Evolutionary conservation across 92 coral and sea anemone species (phyloP).

Genomic region (Porites cylindrica): DNA sequence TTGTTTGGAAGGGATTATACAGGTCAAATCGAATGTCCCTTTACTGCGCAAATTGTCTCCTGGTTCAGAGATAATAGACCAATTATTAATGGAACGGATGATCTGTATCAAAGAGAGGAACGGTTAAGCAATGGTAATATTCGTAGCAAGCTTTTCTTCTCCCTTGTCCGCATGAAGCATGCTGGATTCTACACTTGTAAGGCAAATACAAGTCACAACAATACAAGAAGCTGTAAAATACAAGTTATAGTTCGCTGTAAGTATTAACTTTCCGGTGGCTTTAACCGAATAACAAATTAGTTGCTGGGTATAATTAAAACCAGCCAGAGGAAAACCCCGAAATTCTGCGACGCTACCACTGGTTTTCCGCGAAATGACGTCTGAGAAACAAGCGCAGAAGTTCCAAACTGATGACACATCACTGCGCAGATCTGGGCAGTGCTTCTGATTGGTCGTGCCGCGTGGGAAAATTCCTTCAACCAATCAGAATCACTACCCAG

Average conservation of each 20-base stretch:
- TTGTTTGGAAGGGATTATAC: too few relatives aligned
- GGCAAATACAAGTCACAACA: not conserved
- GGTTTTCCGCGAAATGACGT: too few relatives aligned
- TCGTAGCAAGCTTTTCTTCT: constrained; percentile 11
- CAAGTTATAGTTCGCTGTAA: not conserved
- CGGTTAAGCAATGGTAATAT: not conserved
- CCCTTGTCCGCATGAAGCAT: not conserved
- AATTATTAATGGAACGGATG: not conserved
- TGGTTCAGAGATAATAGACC: not conserved
- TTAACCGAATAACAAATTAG: too few relatives aligned
- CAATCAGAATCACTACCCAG: too few relatives aligned
- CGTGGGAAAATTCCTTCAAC: too few relatives aligned
- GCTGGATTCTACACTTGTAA: not conserved
- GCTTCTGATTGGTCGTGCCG: too few relatives aligned
- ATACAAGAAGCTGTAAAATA: not conserved
- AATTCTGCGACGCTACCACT: too few relatives aligned
- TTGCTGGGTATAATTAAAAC: too few relatives aligned
- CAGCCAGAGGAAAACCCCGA: too few relatives aligned
- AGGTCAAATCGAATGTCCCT: not conserved
- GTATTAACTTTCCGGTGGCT: not conserved
- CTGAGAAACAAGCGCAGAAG: too few relatives aligned
- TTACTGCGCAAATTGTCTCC: not conserved
- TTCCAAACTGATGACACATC: too few relatives aligned
- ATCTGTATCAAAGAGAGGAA: not conserved
- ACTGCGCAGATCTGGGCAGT: too few relatives aligned